Conservation (phyloP, 1,140 invertebrate species). For the Xylocopa sonorina region DNA sequence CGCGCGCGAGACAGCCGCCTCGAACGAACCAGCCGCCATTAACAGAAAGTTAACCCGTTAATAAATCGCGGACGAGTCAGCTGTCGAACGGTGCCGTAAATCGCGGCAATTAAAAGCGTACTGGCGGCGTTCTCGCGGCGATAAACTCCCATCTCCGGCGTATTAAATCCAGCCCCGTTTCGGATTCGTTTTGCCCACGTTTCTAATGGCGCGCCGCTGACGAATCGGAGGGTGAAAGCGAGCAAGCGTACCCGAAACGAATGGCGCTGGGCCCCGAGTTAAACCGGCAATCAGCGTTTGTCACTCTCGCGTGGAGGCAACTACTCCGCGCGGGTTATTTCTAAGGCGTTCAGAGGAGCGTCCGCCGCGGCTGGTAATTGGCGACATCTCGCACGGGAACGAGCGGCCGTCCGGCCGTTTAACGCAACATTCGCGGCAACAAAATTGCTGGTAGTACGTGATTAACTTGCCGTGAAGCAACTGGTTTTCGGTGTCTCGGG, state of each 20-base stretch:
- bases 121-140: neutral
- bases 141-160: conserved; percentile 23
- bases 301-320: neutral
- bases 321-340: neutral
- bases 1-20: too few species aligned
- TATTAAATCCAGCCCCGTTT: neutral
- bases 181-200: conserved; percentile 25
- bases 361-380: neutral
- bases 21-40: neutral
- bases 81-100: neutral
- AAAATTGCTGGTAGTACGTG: neutral
- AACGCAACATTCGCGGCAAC: neutral
- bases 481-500: neutral
- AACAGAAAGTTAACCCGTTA: neutral
- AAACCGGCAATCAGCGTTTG: conserved; percentile 13
- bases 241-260: conserved; percentile 2
- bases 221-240: conserved; percentile 59
- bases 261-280: neutral
- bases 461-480: neutral
- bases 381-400: neutral
- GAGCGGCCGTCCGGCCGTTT: neutral
- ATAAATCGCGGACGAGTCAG: neutral
- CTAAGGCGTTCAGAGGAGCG: neutral
- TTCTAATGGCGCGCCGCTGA: conserved; percentile 41
- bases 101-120: neutral